Evolutionary conservation across 2,113 vertebrate genomes (phyloP).

Genomic region (Oenanthe oenanthe): DNA sequence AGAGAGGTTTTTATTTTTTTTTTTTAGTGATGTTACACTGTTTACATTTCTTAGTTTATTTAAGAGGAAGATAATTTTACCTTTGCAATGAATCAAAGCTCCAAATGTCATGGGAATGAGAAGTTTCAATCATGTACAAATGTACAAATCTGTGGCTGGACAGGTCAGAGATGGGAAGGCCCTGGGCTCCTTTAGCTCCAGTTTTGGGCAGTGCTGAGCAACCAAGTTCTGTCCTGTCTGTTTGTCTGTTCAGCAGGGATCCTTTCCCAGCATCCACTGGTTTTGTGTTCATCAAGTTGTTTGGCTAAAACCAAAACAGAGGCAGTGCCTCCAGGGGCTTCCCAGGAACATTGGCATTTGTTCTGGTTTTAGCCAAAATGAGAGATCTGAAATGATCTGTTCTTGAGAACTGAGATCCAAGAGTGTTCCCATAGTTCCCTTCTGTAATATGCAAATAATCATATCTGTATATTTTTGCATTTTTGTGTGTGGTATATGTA

Average conservation of each 20-base stretch:
- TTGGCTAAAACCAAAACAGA: slow-evolving; percentile 27
- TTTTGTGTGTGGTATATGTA: slow-evolving; percentile 66
- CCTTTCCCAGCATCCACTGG: neutral
- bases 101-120: neutral
- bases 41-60: slow-evolving; percentile 69
- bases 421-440: neutral
- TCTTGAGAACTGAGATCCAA: neutral
- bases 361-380: neutral
- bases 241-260: neutral
- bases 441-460: slow-evolving; percentile 32
- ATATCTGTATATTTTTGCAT: slow-evolving; percentile 59
- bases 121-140: neutral
- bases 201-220: neutral
- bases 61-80: slow-evolving; percentile 45
- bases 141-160: neutral
- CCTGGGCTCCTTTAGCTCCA: neutral
- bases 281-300: neutral
- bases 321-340: neutral
- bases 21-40: slow-evolving; percentile 44
- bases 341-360: neutral
- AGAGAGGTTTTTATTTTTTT: neutral
- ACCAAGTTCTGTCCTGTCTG: neutral
- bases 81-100: slow-evolving; percentile 16
- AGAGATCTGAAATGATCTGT: neutral
- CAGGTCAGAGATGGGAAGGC: neutral